A percentile compares a stretch with the other conserved stretches of the same genome.
Conservation (phyloP, 2,113 vertebrate species). For the Lota lota region DNA sequence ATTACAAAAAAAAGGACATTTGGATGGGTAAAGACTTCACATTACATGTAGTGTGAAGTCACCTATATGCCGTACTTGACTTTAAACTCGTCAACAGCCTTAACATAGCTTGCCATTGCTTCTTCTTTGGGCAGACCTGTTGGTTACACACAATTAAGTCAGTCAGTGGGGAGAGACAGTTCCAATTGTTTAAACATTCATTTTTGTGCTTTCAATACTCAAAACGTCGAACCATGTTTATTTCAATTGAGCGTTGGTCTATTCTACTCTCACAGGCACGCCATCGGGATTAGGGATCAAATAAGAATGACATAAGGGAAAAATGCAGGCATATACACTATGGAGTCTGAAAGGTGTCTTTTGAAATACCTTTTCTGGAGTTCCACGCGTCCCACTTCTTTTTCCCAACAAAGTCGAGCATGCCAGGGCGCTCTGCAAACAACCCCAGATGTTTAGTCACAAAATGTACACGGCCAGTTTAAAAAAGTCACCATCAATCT, state of each 20-base stretch:
- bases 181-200: too few relatives aligned
- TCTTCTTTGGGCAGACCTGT: constrained; percentile 83
- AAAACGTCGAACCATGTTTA: too few relatives aligned
- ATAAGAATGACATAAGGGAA: too few relatives aligned
- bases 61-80: constrained; percentile 76
- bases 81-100: constrained; percentile 83
- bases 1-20: too few relatives aligned
- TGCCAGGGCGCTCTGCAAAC: constrained; percentile 79
- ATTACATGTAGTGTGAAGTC: background rate
- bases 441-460: background rate
- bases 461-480: too few relatives aligned
- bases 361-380: constrained; percentile 77
- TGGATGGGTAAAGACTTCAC: background rate
- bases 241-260: too few relatives aligned
- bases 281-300: too few relatives aligned
- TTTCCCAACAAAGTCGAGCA: constrained; percentile 83
- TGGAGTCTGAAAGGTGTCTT: background rate
- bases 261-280: background rate
- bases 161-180: background rate
- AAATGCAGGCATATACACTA: background rate
- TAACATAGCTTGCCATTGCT: constrained; percentile 79
- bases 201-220: too few relatives aligned
- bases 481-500: too few relatives aligned
- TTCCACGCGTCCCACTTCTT: constrained; percentile 91
- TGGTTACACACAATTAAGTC: constrained; percentile 2